Evolutionary conservation across 37 sponge, comb jelly and placozoan genomes (phyloP).

Genomic region (Hexactinellida sp.): DNA sequence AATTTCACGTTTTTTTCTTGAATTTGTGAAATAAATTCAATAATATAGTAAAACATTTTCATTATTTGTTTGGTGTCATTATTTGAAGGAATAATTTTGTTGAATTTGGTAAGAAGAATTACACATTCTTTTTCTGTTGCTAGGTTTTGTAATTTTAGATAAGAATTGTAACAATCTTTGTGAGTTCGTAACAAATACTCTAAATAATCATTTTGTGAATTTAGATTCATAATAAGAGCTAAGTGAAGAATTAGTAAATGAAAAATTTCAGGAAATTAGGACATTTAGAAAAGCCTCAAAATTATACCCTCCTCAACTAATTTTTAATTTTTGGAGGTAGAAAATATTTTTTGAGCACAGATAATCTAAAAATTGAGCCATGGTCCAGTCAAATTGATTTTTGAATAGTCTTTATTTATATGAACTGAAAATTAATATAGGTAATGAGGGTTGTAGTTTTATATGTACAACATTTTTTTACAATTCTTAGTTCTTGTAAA

Average conservation of each 20-base stretch:
- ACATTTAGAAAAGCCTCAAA: too few relatives aligned
- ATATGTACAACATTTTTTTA: too few relatives aligned
- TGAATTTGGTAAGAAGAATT: background rate
- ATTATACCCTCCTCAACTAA: too few relatives aligned
- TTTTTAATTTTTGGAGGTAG: too few relatives aligned
- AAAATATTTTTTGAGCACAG: too few relatives aligned
- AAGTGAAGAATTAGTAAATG: background rate
- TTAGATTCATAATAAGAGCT: background rate
- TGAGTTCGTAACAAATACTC: background rate
- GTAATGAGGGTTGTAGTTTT: too few relatives aligned
- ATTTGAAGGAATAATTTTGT: background rate
- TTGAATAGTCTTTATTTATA: too few relatives aligned
- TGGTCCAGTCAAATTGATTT: too few relatives aligned
- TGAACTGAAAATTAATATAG: too few relatives aligned
- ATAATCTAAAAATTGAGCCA: too few relatives aligned
- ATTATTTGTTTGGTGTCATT: background rate
- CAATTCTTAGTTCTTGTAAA: too few relatives aligned
- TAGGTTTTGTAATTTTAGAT: background rate
- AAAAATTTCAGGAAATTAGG: background rate
- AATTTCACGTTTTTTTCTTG: background rate
- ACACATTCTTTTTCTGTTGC: background rate
- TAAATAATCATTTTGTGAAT: background rate
- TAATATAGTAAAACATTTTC: background rate
- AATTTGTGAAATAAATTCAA: background rate
- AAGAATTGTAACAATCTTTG: background rate